Evolutionary conservation across 2,113 vertebrate species (phyloP).

Genomic region (Nesogale talazaci): DNA sequence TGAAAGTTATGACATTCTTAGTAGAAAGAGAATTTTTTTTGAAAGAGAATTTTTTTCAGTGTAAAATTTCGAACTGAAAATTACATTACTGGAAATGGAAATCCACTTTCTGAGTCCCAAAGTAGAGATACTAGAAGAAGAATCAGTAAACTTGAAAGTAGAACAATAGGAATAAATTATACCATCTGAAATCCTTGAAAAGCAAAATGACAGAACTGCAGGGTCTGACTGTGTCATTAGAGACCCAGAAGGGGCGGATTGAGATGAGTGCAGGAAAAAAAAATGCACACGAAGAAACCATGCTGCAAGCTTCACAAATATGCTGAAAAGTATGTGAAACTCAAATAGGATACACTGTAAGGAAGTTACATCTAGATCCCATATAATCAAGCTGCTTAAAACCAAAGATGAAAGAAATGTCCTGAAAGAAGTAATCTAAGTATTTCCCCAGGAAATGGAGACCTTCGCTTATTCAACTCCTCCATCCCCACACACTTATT

Average conservation of each 20-base stretch:
- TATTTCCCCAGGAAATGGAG: background rate
- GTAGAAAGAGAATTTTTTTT: background rate
- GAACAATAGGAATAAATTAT: background rate
- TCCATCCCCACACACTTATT: background rate
- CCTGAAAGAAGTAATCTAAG: background rate
- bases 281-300: constrained; percentile 15
- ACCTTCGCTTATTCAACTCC: background rate
- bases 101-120: background rate
- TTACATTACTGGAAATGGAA: constrained; percentile 1
- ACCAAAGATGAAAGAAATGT: background rate
- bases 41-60: too few species aligned
- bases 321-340: background rate
- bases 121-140: background rate
- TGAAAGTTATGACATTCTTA: background rate
- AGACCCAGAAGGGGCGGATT: background rate
- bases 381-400: constrained; percentile 9
- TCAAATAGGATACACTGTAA: background rate
- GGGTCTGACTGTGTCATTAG: background rate
- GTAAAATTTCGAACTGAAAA: constrained; percentile 26
- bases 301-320: background rate
- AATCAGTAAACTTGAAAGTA: background rate
- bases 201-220: background rate
- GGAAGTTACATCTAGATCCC: background rate
- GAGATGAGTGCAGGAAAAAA: too few species aligned
- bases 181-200: background rate